Base-by-base conservation (phyloP, 2,888 invertebrate species). In the Sesia apiformis region DNA sequence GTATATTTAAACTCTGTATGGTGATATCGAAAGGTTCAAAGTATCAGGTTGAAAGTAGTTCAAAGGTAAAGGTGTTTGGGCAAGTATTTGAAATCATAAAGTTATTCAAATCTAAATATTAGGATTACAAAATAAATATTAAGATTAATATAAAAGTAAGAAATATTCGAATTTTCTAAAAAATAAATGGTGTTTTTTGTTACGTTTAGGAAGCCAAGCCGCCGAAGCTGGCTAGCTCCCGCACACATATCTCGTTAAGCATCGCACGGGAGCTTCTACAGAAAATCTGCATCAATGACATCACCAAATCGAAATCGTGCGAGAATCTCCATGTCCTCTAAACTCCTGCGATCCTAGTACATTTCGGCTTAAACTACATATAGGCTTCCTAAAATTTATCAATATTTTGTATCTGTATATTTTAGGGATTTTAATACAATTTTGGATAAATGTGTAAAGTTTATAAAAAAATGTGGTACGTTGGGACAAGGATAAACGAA, bases 271-370 rank as follows among this genome's bases (percentile, higher is more conserved):
- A 96, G 76, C 92, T 96, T 54, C 90, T 96, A 23, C 95, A 95
- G 76, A 96, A 95, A 87, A 95, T 96, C 75, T 95, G 96, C 82
- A 92, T 95, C 76, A 95, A 94, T 73, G 95, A 96, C 79, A 94
- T 94, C 67, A 93, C 93, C 58, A 96, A 96, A 82, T 95, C 95
- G 6, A 96, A 96, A 78, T 95, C 95, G 58, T 96, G 96, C 83
- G 96, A 96, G 81, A 96, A 96, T 81, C 89, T 96, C 58, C 95
- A 96, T 76, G 95, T 96, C 62, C 91, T 96, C 64, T 96, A 84
- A 84, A 59, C 55, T 60, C 66, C 59, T 74, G 62, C 3, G 40
- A 39, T 56, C 67, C 69, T 72, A 62, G 69, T 71, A 70, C 60
- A 23, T 61, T 66, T 53, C 43, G 43, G 39, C 40, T n/a, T 39